Percentiles rank a stretch among this genome's conserved stretches.
These are phyloP conservation scores for Trissoscelio sp. DNA, from an alignment of 2,888 invertebrate genomes.

Conservation along the genomic window DNA sequence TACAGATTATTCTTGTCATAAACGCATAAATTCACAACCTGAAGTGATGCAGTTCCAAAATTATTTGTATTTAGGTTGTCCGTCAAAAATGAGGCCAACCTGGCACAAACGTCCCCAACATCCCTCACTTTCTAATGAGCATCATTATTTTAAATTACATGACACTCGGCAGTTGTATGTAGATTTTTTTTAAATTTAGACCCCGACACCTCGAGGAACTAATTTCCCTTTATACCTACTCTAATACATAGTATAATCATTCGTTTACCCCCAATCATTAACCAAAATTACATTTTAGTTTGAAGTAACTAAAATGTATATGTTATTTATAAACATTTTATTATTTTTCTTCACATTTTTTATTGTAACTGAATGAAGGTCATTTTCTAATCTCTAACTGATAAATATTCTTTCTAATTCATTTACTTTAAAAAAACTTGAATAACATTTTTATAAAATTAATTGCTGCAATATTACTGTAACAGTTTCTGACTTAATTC, in stretches of 20 bases:
- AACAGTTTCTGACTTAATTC: no score
- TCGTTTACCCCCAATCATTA: not conserved
- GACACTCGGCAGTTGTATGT: constrained; percentile 14
- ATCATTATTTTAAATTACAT: constrained; percentile 57
- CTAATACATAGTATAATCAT: constrained; percentile 1
- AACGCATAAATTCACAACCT: not conserved
- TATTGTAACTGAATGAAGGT: no score
- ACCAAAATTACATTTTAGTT: not conserved
- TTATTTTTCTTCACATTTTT: no score
- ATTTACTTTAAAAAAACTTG: no score
- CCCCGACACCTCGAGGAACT: constrained; percentile 1
- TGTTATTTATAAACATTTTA: no score
- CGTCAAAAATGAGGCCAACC: constrained; percentile 42
- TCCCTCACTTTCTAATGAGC: constrained; percentile 50
- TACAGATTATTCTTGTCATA: not conserved
- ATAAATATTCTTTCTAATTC: no score
- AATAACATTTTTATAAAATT: no score
- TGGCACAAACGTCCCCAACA: constrained; percentile 28
- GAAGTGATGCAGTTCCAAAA: not conserved
- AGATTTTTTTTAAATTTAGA: constrained; percentile 34
- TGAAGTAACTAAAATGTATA: no score
- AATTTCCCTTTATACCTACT: constrained; percentile 23
- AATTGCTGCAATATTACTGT: no score
- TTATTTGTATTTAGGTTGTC: constrained; percentile 27
- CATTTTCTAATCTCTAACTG: no score